Percentiles rank a stretch among this genome's conserved stretches.
Evolutionary conservation across 1,140 invertebrate species (phyloP).

Genomic region (Rhopalosiphum padi): DNA sequence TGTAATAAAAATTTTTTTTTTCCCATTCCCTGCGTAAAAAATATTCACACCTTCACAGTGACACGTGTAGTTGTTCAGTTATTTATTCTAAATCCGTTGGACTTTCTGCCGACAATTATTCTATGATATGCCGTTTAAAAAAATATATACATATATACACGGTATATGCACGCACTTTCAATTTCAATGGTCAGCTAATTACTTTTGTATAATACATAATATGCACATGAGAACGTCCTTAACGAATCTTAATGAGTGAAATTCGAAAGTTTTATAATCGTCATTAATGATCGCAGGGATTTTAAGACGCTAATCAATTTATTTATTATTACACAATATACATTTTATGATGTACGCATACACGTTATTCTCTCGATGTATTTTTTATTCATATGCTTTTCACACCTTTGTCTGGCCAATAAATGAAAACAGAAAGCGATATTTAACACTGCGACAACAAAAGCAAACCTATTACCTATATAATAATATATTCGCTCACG

Average conservation of each 20-base stretch:
- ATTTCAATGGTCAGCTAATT: slow-evolving; percentile 48
- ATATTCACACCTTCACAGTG: background rate
- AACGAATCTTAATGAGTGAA: slow-evolving; percentile 50
- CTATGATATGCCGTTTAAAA: background rate
- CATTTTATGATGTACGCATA: background rate
- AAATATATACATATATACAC: background rate
- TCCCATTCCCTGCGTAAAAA: background rate
- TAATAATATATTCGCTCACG: background rate
- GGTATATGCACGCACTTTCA: background rate
- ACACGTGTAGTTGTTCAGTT: background rate
- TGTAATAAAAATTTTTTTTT: slow-evolving; percentile 2
- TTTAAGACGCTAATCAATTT: slow-evolving; percentile 28
- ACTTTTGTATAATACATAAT: slow-evolving; percentile 19
- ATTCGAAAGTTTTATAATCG: slow-evolving; percentile 55
- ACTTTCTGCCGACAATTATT: background rate
- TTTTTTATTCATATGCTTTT: slow-evolving; percentile 30
- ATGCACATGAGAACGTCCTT: background rate
- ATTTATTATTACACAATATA: slow-evolving; percentile 40
- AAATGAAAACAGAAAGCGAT: slow-evolving; percentile 37
- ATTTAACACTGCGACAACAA: slow-evolving; percentile 28
- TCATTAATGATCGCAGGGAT: slow-evolving; percentile 37
- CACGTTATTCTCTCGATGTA: background rate
- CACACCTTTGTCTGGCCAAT: slow-evolving; percentile 18
- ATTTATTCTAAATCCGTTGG: slow-evolving; percentile 21
- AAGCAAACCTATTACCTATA: background rate